Evolutionary conservation across 2,888 invertebrate genomes (phyloP).

Genomic region (Phymatocera aterrima): DNA sequence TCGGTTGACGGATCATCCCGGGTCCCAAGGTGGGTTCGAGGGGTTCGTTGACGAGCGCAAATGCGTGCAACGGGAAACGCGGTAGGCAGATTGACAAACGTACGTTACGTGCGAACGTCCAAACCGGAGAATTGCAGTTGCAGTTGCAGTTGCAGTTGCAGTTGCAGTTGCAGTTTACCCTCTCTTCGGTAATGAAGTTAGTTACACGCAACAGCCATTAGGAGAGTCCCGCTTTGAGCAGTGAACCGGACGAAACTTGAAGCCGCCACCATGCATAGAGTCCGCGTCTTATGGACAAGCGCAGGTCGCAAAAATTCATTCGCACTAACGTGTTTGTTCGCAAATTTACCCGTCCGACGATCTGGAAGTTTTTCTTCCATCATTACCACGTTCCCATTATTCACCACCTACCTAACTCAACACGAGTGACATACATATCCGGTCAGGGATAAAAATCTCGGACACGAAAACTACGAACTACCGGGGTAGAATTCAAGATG

Average conservation of each 20-base stretch:
- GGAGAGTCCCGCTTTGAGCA: slow-evolving; percentile 6
- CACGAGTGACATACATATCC: neutral
- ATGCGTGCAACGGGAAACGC: neutral
- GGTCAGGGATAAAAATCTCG: neutral
- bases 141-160: neutral
- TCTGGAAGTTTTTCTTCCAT: neutral
- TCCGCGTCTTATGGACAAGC: too few species aligned
- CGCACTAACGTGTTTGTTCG: too few species aligned
- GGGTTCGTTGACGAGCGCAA: neutral
- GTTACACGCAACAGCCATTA: slow-evolving; percentile 44
- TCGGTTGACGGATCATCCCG: neutral
- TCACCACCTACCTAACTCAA: neutral
- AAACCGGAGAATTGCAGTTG: too few species aligned
- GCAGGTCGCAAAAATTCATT: too few species aligned
- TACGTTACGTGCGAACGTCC: too few species aligned
- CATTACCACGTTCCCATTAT: too few species aligned
- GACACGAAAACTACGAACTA: too few species aligned
- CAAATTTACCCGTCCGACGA: neutral
- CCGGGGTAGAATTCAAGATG: neutral
- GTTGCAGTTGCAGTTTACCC: neutral
- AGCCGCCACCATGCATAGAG: too few species aligned
- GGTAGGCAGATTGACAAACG: slow-evolving; percentile 9
- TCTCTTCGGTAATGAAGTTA: slow-evolving; percentile 37
- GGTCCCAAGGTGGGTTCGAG: neutral
- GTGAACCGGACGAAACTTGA: neutral